Evolutionary conservation across 2,113 vertebrate genomes (phyloP), one percentile per base, ranked within the genome.

Genomic region (Pungitius pungitius): DNA sequence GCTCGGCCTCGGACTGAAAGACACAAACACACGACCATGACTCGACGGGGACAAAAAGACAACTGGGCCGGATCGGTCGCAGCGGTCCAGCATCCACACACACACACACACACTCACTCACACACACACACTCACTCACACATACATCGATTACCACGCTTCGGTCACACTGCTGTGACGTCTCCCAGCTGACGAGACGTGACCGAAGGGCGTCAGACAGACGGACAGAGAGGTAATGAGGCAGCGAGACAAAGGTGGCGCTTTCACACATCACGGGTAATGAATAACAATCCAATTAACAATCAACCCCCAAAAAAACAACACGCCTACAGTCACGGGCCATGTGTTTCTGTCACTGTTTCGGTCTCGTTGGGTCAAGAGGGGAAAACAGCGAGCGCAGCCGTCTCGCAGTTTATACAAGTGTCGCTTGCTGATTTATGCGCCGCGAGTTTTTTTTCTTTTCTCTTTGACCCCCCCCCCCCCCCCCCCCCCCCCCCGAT

Each of bases 1-100:
- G 94, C 83, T 94, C 93, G 0, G 86, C 89, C 88, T 94, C 93
- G 0, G 90, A 91, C 94, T 94, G 87, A 39, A 82, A 88, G 58
- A 85, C 73, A 87, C 6, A 52, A 69, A 52, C 8, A 61, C 8
- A 49, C 1, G 17, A 51, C 54, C 6, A 3, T 81, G 62, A 74
- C 42, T 75, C 67, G 73, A 40, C 2, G 22, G 45, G 66, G 70
- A 80, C 67, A 42, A 57, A 62, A 49, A 27, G 5, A 18, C 11
- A 27, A 56, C 54, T 26, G 45, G 8, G 35, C 58, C 7, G 15
- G 27, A 47, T 0, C 52, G 37, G 45, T 51, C 55, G 42, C 52
- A 61, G 51, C 2, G 7, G 51, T 20, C 8, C 4, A 20, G 39
- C 58, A 57, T 64, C 69, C 33, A 8, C 1, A 43, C 52, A 73